Percentiles rank a stretch among this genome's conserved stretches.
Evolutionary conservation across 1,140 invertebrate genomes (phyloP).

Genomic region (Leptinotarsa defecta): DNA sequence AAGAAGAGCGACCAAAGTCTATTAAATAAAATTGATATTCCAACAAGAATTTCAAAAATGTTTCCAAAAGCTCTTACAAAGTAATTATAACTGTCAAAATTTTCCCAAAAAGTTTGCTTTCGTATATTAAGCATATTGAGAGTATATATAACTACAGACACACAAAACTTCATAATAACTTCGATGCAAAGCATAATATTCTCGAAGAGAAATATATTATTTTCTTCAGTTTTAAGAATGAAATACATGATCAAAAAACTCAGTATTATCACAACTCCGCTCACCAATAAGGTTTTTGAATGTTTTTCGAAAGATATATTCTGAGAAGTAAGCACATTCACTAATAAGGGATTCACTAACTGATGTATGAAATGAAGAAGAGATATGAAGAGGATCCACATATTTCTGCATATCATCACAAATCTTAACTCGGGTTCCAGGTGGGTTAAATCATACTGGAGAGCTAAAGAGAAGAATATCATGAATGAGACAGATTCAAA

Average conservation of each 20-base stretch:
- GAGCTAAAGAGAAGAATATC: slow-evolving; percentile 89
- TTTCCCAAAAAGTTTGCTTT: slow-evolving; percentile 89
- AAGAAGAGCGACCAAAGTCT: slow-evolving; percentile 92
- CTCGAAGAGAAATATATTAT: slow-evolving; percentile 88
- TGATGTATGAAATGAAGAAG: slow-evolving; percentile 89
- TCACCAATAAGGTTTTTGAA: slow-evolving; percentile 79
- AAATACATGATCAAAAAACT: slow-evolving; percentile 77
- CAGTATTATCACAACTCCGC: slow-evolving; percentile 79
- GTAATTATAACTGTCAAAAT: slow-evolving; percentile 92
- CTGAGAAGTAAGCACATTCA: slow-evolving; percentile 85
- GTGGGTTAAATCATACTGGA: slow-evolving; percentile 90
- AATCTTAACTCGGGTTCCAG: slow-evolving; percentile 87
- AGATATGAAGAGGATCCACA: slow-evolving; percentile 88
- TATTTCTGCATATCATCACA: slow-evolving; percentile 83
- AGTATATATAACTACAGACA: slow-evolving; percentile 85
- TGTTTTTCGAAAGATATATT: slow-evolving; percentile 82
- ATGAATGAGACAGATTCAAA: slow-evolving; percentile 91
- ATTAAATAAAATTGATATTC: slow-evolving; percentile 93
- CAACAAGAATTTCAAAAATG: slow-evolving; percentile 90
- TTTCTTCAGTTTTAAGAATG: slow-evolving; percentile 81
- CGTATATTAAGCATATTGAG: slow-evolving; percentile 88
- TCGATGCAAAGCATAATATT: slow-evolving; percentile 88
- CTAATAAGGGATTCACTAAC: slow-evolving; percentile 84
- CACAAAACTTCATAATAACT: slow-evolving; percentile 82
- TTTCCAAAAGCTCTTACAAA: slow-evolving; percentile 89